These are phyloP conservation scores for Hermodice carunculata DNA, from an alignment of 2,888 invertebrate species.

Conservation along the genomic window DNA sequence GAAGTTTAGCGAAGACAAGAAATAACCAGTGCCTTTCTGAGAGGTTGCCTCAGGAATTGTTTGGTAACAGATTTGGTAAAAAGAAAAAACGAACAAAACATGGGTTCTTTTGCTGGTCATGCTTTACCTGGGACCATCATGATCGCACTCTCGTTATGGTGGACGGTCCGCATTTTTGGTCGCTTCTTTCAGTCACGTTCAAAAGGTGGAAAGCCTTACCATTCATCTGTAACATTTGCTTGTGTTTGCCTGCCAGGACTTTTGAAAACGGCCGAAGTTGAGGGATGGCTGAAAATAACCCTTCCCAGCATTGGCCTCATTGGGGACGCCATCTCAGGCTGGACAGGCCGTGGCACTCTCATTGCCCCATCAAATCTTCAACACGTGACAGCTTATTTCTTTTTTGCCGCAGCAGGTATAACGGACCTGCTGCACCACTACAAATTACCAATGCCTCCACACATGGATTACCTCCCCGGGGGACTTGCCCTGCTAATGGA, in stretches of 20 bases:
- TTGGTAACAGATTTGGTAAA: too few species aligned
- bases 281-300: constrained; percentile 56
- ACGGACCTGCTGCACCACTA: constrained; percentile 69
- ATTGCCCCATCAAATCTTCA: constrained; percentile 70
- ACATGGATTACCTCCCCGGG: too few species aligned
- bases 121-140: constrained; percentile 70
- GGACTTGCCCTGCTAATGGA: constrained; percentile 70
- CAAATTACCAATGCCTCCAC: constrained; percentile 50
- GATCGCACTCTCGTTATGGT: constrained; percentile 61
- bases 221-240: constrained; percentile 24
- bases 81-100: too few species aligned
- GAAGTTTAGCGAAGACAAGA: too few species aligned
- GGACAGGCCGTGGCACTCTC: constrained; percentile 64
- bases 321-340: constrained; percentile 67
- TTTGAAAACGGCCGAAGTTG: constrained; percentile 45
- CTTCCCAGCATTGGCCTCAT: constrained; percentile 54
- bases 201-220: constrained; percentile 39
- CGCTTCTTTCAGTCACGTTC: constrained; percentile 51
- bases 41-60: too few species aligned
- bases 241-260: constrained; percentile 48
- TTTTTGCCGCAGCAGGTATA: constrained; percentile 70
- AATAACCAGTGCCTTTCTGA: too few species aligned
- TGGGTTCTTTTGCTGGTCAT: constrained; percentile 71
- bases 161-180: constrained; percentile 54
- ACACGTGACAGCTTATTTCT: constrained; percentile 73